Evolutionary conservation across 2,888 invertebrate genomes (phyloP).

Genomic region (Synergus itoensis): DNA sequence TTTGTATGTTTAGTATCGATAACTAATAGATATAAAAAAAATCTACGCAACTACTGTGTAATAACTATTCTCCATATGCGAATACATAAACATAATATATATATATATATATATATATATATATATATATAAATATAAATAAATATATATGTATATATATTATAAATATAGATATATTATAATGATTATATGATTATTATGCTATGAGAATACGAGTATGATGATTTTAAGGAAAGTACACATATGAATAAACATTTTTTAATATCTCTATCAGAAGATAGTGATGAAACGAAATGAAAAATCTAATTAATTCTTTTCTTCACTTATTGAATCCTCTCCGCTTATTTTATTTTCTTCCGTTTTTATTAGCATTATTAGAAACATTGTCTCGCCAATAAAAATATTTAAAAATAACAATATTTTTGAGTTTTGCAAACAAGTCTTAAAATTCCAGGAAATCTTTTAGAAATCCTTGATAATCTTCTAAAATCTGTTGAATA

Average conservation of each 20-base stretch:
- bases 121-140: constrained; percentile 60
- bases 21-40: constrained; percentile 69
- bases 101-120: constrained; percentile 67
- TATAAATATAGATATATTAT: constrained; percentile 68
- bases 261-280: constrained; percentile 75
- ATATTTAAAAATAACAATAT: too few relatives aligned
- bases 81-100: constrained; percentile 72
- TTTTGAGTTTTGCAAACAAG: too few relatives aligned
- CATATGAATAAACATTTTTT: constrained; percentile 77
- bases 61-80: constrained; percentile 72
- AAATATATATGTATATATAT: constrained; percentile 61
- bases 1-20: constrained; percentile 76
- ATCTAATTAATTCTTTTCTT: constrained; percentile 58
- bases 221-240: constrained; percentile 78
- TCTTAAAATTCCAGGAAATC: too few relatives aligned
- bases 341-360: neutral
- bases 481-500: too few relatives aligned
- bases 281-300: constrained; percentile 74
- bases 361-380: neutral
- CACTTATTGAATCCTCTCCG: constrained; percentile 41
- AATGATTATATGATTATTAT: constrained; percentile 69
- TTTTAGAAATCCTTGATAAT: too few relatives aligned
- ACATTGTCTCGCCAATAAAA: too few relatives aligned
- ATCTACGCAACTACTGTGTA: constrained; percentile 69
- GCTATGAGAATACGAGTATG: constrained; percentile 75